A percentile compares a stretch with the other conserved stretches of the same genome.
Evolutionary conservation across 2,113 vertebrate genomes (phyloP).

Genomic region (Ranitomeya variabilis): DNA sequence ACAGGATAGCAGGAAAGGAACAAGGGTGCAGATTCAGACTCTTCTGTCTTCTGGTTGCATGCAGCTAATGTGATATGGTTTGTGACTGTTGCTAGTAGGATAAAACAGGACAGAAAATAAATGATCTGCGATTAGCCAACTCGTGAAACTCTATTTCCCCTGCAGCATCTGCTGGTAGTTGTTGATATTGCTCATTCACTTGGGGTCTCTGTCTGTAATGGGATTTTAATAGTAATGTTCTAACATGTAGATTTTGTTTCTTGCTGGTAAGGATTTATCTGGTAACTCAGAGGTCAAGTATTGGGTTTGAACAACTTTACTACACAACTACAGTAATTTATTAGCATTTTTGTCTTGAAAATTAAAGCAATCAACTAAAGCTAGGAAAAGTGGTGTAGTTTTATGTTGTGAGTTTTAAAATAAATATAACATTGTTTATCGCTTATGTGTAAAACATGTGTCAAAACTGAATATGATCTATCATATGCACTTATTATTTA

Average conservation of each 20-base stretch:
- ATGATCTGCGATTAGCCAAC: not conserved
- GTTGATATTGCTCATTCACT: conserved; percentile 5
- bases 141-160: not conserved
- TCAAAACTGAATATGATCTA: too few species aligned
- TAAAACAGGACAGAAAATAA: not conserved
- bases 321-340: too few species aligned
- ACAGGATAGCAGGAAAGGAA: not conserved
- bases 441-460: too few species aligned
- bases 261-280: not conserved
- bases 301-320: not conserved
- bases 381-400: not conserved
- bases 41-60: not conserved
- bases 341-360: not conserved
- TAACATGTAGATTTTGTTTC: not conserved
- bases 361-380: not conserved
- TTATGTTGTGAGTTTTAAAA: too few species aligned
- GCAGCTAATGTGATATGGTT: not conserved
- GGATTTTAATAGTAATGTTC: not conserved
- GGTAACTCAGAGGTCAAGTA: not conserved
- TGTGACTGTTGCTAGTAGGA: not conserved
- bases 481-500: too few species aligned
- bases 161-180: not conserved
- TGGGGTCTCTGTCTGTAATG: not conserved
- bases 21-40: not conserved
- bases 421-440: too few species aligned